phyloP scores from a whole-genome alignment of 2,797 vertebrate genomes.

The Sphaeramia orbicularis region DNA sequence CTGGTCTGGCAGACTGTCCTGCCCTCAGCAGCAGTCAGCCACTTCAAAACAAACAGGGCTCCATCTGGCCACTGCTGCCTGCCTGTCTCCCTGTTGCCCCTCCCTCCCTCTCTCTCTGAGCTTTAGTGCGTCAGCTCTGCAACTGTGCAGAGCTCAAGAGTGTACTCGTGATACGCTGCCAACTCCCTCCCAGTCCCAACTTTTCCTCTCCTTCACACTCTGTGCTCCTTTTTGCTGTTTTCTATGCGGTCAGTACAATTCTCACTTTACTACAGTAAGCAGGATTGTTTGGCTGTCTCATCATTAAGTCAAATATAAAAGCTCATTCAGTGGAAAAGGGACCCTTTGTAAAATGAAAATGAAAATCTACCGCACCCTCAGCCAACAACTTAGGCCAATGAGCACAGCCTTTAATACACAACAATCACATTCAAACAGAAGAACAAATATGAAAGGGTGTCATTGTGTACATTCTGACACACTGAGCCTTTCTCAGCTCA shows the following conservation, averaged over 20 bases:
- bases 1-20: slow-evolving; percentile 32
- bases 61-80: slow-evolving; percentile 76
- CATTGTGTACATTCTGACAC: slow-evolving; percentile 75
- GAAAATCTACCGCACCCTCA: slow-evolving; percentile 59
- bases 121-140: slow-evolving; percentile 84
- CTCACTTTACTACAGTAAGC: slow-evolving; percentile 38
- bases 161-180: slow-evolving; percentile 73
- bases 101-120: slow-evolving; percentile 47
- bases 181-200: slow-evolving; percentile 81
- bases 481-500: slow-evolving; percentile 53
- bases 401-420: slow-evolving; percentile 68
- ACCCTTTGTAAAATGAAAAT: slow-evolving; percentile 57
- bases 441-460: slow-evolving; percentile 77
- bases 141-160: slow-evolving; percentile 68
- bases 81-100: slow-evolving; percentile 44
- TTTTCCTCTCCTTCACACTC: slow-evolving; percentile 42
- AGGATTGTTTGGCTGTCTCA: slow-evolving; percentile 33
- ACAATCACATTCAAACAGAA: slow-evolving; percentile 72
- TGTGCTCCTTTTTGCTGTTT: slow-evolving; percentile 49
- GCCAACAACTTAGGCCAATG: slow-evolving; percentile 66
- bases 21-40: slow-evolving; percentile 59
- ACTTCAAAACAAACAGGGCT: slow-evolving; percentile 78
- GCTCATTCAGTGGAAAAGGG: slow-evolving; percentile 46
- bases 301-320: slow-evolving; percentile 12
- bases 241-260: slow-evolving; percentile 10